Evolutionary conservation across 1,140 invertebrate genomes (phyloP).

Genomic region (Patella vulgata): DNA sequence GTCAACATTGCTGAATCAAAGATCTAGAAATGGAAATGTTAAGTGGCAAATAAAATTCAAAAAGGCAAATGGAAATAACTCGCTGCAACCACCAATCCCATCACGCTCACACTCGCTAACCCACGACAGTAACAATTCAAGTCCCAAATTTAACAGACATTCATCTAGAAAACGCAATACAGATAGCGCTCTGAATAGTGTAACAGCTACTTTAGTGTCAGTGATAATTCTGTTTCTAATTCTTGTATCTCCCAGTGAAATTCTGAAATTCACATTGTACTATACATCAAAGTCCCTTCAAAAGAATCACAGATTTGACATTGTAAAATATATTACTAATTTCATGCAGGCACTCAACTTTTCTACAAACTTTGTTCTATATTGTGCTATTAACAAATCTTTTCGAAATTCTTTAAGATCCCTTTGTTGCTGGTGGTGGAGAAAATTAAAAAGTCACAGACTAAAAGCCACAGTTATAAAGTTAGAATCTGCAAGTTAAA

Average conservation of each 20-base stretch:
- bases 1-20: conserved; percentile 1
- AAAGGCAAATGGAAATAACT: not conserved
- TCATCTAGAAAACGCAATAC: conserved; percentile 30
- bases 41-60: no score
- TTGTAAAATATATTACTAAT: conserved; percentile 57
- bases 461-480: not conserved
- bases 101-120: no score
- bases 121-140: not conserved
- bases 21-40: not conserved
- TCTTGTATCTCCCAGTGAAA: conserved; percentile 62
- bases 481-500: not conserved
- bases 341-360: conserved; percentile 65
- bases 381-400: conserved; percentile 64
- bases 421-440: conserved; percentile 49
- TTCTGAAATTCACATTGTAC: conserved; percentile 52
- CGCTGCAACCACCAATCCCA: not conserved
- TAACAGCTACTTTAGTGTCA: conserved; percentile 62
- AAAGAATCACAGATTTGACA: conserved; percentile 31
- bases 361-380: conserved; percentile 62
- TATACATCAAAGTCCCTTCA: conserved; percentile 12
- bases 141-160: not conserved
- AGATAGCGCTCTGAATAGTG: conserved; percentile 58
- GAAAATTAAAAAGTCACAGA: no score
- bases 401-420: conserved; percentile 55
- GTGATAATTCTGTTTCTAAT: conserved; percentile 62